Conservation (phyloP, 2,888 invertebrate genomes). For the Acheta domesticus region DNA sequence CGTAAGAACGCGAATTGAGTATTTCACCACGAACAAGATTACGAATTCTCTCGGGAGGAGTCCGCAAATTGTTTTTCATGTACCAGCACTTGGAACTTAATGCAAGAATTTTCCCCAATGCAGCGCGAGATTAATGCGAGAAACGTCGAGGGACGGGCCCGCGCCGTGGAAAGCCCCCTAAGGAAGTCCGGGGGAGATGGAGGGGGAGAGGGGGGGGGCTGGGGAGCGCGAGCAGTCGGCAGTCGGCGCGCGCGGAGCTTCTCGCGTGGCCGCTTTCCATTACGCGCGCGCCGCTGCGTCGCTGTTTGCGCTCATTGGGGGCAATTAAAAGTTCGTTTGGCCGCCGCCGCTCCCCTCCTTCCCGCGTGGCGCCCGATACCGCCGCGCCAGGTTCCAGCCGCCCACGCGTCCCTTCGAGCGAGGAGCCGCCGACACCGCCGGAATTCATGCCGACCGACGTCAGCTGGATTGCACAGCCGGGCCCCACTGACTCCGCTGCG, state of each 20-base stretch:
- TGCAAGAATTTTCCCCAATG: too few relatives aligned
- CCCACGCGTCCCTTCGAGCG: background rate
- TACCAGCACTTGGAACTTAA: too few relatives aligned
- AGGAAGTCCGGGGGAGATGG: too few relatives aligned
- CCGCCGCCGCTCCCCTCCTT: background rate
- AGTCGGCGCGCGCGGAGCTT: background rate
- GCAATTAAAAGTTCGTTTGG: constrained; percentile 18
- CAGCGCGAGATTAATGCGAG: too few relatives aligned
- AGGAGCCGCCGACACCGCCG: background rate
- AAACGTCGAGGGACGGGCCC: too few relatives aligned
- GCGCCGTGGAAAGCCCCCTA: too few relatives aligned
- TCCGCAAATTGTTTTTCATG: too few relatives aligned
- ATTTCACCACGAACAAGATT: too few relatives aligned
- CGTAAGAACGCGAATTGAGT: too few relatives aligned
- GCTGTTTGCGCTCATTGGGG: constrained; percentile 7
- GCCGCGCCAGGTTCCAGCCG: background rate
- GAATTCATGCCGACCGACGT: background rate
- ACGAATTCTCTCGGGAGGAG: too few relatives aligned
- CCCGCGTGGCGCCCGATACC: background rate
- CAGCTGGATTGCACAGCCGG: background rate
- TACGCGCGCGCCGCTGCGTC: background rate
- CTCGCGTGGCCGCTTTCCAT: constrained; percentile 18
- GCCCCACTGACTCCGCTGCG: background rate
- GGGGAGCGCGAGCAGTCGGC: background rate
- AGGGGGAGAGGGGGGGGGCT: background rate